Evolutionary conservation across 2,113 vertebrate species (phyloP).

Genomic region (Ellobius talpinus): DNA sequence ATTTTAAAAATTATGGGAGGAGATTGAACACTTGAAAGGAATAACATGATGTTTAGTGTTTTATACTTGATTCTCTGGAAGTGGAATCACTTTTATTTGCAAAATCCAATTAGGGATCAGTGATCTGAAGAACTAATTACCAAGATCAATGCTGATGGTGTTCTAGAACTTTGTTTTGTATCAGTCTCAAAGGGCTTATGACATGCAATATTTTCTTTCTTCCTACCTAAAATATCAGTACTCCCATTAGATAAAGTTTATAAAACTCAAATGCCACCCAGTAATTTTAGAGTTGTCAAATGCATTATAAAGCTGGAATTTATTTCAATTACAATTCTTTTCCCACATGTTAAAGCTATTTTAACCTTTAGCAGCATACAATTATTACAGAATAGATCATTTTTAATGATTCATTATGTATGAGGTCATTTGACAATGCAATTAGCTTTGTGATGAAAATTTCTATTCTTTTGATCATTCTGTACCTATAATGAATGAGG

Average conservation of each 20-base stretch:
- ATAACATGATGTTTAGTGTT: background rate
- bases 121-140: slow-evolving; percentile 71
- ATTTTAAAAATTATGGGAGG: background rate
- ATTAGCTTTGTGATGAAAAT: slow-evolving; percentile 83
- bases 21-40: background rate
- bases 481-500: slow-evolving; percentile 78
- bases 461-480: slow-evolving; percentile 82
- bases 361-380: slow-evolving; percentile 74
- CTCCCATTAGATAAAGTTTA: slow-evolving; percentile 64
- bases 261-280: slow-evolving; percentile 63
- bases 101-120: slow-evolving; percentile 61
- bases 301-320: slow-evolving; percentile 69
- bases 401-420: slow-evolving; percentile 80
- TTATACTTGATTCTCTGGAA: slow-evolving; percentile 35
- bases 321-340: slow-evolving; percentile 76
- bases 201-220: slow-evolving; percentile 25
- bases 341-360: slow-evolving; percentile 71
- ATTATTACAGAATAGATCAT: slow-evolving; percentile 78
- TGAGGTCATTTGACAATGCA: slow-evolving; percentile 78
- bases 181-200: slow-evolving; percentile 27
- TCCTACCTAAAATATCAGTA: slow-evolving; percentile 1
- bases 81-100: slow-evolving; percentile 45
- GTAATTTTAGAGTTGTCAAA: slow-evolving; percentile 69
- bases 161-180: slow-evolving; percentile 44
- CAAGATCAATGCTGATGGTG: slow-evolving; percentile 35